Percentiles rank a stretch among this genome's conserved stretches.
These are phyloP conservation scores for Rhinogobio ventralis DNA, from an alignment of 2,797 vertebrate genomes.

Conservation along the genomic window DNA sequence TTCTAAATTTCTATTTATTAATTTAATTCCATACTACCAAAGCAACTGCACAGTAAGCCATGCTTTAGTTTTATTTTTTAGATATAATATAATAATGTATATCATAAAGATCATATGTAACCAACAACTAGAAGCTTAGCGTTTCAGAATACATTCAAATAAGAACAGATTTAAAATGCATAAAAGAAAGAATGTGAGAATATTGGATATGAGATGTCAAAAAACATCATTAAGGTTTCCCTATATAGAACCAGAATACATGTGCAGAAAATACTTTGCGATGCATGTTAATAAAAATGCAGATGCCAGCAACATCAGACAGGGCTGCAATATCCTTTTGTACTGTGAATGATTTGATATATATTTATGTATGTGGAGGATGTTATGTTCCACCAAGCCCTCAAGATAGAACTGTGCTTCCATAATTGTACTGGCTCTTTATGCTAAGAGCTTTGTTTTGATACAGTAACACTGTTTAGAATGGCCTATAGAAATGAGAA, in stretches of 20 bases:
- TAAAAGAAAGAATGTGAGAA: not conserved
- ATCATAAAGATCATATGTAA: constrained; percentile 7
- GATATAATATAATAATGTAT: not conserved
- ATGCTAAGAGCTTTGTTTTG: constrained; percentile 39
- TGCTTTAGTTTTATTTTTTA: not conserved
- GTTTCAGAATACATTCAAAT: not conserved
- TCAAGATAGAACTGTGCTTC: constrained; percentile 24
- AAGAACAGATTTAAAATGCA: constrained; percentile 12
- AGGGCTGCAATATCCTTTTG: constrained; percentile 14
- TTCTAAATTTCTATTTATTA: not conserved
- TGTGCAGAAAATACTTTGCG: constrained; percentile 8
- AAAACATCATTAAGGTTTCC: constrained; percentile 25
- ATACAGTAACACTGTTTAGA: constrained; percentile 37
- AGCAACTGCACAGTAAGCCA: not conserved
- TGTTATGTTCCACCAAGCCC: constrained; percentile 26
- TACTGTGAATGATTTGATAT: constrained; percentile 21
- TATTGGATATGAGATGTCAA: constrained; percentile 6
- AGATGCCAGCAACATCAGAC: constrained; percentile 8
- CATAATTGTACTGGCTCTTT: constrained; percentile 30
- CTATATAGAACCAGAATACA: constrained; percentile 1
- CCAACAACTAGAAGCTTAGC: not conserved
- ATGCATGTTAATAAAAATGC: constrained; percentile 26
- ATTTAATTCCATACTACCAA: not conserved
- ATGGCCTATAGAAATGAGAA: constrained; percentile 30
- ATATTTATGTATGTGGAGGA: constrained; percentile 21